These are phyloP conservation scores for Mohoua ochrocephala DNA, from an alignment of 2,113 vertebrate genomes.

Conservation along the genomic window DNA sequence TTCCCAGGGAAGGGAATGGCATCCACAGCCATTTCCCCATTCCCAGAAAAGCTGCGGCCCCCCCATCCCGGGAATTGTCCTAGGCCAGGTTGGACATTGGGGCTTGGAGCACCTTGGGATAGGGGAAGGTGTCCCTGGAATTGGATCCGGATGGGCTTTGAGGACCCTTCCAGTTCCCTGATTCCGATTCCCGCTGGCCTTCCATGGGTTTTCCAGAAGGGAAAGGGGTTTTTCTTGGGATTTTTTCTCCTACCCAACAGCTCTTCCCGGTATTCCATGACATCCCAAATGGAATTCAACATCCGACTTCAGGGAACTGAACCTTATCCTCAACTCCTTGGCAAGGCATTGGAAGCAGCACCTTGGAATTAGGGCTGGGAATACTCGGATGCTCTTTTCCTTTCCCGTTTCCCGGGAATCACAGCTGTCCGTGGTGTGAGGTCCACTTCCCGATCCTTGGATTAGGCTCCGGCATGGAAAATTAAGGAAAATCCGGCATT, in stretches of 20 bases:
- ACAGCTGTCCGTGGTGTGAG: fast-evolving
- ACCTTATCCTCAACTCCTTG: not conserved
- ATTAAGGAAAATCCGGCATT: not conserved
- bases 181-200: not conserved
- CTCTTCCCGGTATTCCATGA: not conserved
- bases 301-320: not conserved
- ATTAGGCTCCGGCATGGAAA: not conserved
- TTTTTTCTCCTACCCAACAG: not conserved
- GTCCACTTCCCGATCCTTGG: fast-evolving
- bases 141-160: not conserved
- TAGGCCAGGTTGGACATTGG: not conserved
- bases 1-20: not conserved
- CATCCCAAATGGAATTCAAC: not conserved
- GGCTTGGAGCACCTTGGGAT: not conserved
- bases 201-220: not conserved
- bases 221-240: not conserved
- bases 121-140: not conserved
- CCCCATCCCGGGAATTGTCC: not conserved
- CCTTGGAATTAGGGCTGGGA: not conserved
- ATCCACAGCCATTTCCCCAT: not conserved
- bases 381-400: not conserved
- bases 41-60: not conserved
- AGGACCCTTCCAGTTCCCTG: not conserved
- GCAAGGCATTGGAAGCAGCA: not conserved
- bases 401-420: not conserved